Evolutionary conservation across 1,140 invertebrate genomes (phyloP).

Genomic region (Nixonia krombeini): DNA sequence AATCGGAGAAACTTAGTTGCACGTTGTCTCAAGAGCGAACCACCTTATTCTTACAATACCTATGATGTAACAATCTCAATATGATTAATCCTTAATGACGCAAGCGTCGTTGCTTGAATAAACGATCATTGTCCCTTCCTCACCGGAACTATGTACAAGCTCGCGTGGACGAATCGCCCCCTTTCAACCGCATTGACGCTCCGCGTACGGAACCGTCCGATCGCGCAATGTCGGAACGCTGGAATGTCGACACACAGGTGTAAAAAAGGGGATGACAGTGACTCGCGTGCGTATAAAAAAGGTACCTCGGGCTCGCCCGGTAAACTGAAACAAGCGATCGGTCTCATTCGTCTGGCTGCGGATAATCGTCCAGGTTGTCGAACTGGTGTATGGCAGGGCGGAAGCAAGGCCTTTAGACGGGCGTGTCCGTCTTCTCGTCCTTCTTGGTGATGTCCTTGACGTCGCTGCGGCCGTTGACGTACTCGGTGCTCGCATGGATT

Average conservation of each 20-base stretch:
- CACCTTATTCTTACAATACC: slow-evolving; percentile 43
- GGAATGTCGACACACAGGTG: too few species aligned
- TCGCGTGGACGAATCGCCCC: background rate
- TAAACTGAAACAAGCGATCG: background rate
- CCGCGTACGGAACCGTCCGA: too few species aligned
- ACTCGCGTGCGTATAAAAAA: background rate
- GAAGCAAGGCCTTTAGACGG: slow-evolving; percentile 58
- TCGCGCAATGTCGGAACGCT: too few species aligned
- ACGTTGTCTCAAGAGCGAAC: slow-evolving; percentile 19
- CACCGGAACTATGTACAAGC: background rate
- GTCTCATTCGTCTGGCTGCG: slow-evolving; percentile 9
- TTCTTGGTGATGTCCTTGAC: slow-evolving; percentile 62
- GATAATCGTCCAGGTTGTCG: slow-evolving; percentile 17
- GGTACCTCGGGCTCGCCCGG: background rate
- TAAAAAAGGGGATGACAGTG: background rate
- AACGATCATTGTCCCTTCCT: background rate
- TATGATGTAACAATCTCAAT: slow-evolving; percentile 48
- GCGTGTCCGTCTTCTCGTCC: slow-evolving; percentile 68
- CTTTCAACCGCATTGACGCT: too few species aligned
- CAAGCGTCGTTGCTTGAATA: background rate
- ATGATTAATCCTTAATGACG: slow-evolving; percentile 11
- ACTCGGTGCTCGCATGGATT: slow-evolving; percentile 68
- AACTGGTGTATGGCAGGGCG: slow-evolving; percentile 37
- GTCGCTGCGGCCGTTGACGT: slow-evolving; percentile 67
- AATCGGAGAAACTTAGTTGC: too few species aligned